These are phyloP conservation scores for Pollenia amentaria DNA, from an alignment of 2,888 invertebrate species.

Conservation along the genomic window DNA sequence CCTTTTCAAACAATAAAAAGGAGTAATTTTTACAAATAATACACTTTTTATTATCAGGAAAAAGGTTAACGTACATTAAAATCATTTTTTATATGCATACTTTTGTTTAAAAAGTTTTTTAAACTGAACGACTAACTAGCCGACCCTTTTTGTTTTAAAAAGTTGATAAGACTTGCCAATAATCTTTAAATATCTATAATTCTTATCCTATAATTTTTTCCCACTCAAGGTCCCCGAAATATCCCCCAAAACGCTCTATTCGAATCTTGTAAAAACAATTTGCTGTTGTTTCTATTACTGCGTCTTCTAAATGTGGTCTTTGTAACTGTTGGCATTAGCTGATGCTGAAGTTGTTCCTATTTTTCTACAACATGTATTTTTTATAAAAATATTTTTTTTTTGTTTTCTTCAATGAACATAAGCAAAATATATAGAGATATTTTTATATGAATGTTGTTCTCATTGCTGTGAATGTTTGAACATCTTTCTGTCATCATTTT, in stretches of 20 bases:
- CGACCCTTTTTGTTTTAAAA: too few species aligned
- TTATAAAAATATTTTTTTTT: conserved; percentile 13
- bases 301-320: not conserved
- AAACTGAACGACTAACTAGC: too few species aligned
- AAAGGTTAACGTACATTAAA: too few species aligned
- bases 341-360: conserved; percentile 18
- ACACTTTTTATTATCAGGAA: too few species aligned
- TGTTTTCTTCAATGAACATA: conserved; percentile 16
- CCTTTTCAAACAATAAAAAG: too few species aligned
- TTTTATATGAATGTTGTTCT: conserved; percentile 12
- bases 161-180: too few species aligned
- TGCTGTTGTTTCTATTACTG: conserved; percentile 3
- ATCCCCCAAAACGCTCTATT: conserved; percentile 8
- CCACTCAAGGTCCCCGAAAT: not conserved
- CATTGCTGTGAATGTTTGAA: conserved; percentile 34
- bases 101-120: too few species aligned
- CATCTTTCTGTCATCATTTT: conserved; percentile 60
- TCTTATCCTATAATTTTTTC: not conserved
- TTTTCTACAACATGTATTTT: conserved; percentile 20
- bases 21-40: too few species aligned
- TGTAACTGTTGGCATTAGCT: conserved; percentile 23
- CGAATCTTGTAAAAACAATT: conserved; percentile 33
- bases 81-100: too few species aligned
- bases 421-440: not conserved
- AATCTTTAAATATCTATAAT: too few species aligned